Evolutionary conservation across 1,140 invertebrate genomes (phyloP).

Genomic region (Hesperophylax magnus): DNA sequence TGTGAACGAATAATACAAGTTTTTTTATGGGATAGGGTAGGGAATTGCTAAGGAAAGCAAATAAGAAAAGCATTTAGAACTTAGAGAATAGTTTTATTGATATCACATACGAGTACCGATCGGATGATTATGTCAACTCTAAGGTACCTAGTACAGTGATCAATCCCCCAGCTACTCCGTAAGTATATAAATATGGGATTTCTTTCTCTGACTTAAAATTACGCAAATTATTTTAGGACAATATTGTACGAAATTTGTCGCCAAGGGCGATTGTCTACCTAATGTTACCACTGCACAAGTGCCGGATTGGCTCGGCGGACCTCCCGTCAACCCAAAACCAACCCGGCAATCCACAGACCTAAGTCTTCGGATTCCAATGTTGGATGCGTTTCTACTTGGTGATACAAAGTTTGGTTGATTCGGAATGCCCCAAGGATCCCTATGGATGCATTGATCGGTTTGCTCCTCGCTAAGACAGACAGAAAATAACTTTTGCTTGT

Average conservation of each 20-base stretch:
- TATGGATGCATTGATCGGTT: no score
- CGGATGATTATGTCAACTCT: conserved; percentile 55
- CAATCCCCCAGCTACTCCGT: conserved; percentile 49
- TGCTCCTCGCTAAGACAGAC: no score
- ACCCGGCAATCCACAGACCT: no score
- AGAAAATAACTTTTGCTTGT: background rate
- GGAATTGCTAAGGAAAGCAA: background rate
- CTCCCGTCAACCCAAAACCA: background rate
- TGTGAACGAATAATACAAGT: no score
- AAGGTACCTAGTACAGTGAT: conserved; percentile 51
- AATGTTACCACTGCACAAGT: conserved; percentile 1
- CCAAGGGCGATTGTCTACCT: conserved; percentile 39
- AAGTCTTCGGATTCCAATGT: no score
- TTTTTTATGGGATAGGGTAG: no score
- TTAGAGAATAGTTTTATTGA: conserved; percentile 56
- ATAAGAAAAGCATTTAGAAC: conserved; percentile 43
- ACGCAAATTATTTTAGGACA: conserved; percentile 44
- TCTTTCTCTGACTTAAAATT: conserved; percentile 49
- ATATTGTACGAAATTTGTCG: conserved; percentile 21
- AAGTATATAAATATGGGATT: conserved; percentile 56
- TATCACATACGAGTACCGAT: conserved; percentile 58
- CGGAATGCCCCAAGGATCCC: no score
- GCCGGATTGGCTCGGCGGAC: background rate
- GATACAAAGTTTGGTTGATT: no score
- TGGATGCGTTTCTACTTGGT: no score